Evolutionary conservation across 2,113 vertebrate species (phyloP).

Genomic region (Pelodiscus sinensis): DNA sequence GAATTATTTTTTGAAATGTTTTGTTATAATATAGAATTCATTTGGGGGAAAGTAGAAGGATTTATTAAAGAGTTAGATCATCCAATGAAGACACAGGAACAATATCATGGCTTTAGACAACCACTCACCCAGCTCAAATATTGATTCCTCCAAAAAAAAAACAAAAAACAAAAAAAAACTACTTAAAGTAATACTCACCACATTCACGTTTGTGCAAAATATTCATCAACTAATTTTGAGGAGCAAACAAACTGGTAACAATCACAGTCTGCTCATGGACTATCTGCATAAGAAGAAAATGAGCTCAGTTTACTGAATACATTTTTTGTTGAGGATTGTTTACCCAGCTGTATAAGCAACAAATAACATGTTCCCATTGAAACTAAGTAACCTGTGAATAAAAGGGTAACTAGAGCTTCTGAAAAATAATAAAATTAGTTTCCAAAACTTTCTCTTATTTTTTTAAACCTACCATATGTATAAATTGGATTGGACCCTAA

Average conservation of each 20-base stretch:
- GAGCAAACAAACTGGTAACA: slow-evolving; percentile 43
- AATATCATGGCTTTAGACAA: slow-evolving; percentile 30
- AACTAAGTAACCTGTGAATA: slow-evolving; percentile 33
- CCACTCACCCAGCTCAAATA: neutral
- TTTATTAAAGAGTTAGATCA: neutral
- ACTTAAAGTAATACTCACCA: neutral
- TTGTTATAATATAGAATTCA: neutral
- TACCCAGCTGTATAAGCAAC: slow-evolving; percentile 45
- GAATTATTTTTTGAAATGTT: slow-evolving; percentile 37
- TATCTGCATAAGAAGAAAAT: slow-evolving; percentile 57
- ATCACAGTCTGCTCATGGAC: slow-evolving; percentile 39
- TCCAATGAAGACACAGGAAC: slow-evolving; percentile 38
- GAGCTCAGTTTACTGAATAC: slow-evolving; percentile 61
- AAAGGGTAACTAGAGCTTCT: slow-evolving; percentile 44
- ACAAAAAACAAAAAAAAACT: too few species aligned
- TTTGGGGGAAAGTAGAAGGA: neutral
- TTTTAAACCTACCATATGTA: neutral
- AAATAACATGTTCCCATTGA: neutral
- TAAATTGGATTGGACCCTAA: slow-evolving; percentile 25
- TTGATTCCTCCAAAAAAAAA: neutral
- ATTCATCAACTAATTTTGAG: slow-evolving; percentile 45
- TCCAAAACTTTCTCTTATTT: slow-evolving; percentile 43
- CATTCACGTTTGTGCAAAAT: slow-evolving; percentile 30
- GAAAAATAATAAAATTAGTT: slow-evolving; percentile 46
- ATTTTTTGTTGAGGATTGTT: slow-evolving; percentile 50